Evolutionary conservation across 2,888 invertebrate genomes (phyloP), one percentile per base, ranked within the genome.

Genomic region (Drosophila pseudotakahashii): DNA sequence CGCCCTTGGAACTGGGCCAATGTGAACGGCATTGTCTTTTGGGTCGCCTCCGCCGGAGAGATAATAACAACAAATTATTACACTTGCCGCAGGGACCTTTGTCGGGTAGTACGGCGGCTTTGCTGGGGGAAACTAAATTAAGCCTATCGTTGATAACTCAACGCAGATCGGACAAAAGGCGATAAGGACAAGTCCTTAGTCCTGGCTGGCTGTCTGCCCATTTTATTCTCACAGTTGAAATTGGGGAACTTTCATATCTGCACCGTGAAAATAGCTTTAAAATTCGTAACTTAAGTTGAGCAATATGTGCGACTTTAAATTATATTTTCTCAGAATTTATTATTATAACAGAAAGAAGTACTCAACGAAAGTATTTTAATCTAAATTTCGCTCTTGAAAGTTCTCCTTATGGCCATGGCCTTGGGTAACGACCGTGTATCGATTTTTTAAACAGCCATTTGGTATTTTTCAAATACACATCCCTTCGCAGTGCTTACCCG

Each of bases 1-100:
- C 51, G 47, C 13, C 57, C 77, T 78, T 73, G 78, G 79, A 81
- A 86, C 84, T 86, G 79, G 76, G 82, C 87, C 82, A 86, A 86
- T 79, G 73, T 53, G 68, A 62, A 70, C 32, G 67, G 54, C 74
- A 85, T 81, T 81, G 85, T 85, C 70, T 70, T 54, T 70, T 34
- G 72, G 50, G 44, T 55, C 57, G 44, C 67, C 67, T 41, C 61
- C 47, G 34, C 32, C 60, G 41, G 48, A 58, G 14, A 73, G 68
- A 73, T 74, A 73, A 73, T 68, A 73, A 61, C 74, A 73, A 61
- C 74, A 73, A 73, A 73, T 73, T 73, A 73, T 73, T 73, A 73
- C 73, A 73, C 73, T 73, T 67, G 73, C 73, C 73, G 37, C 53
- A 64, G 71, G 73, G 63, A 52, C 42, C 39, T 3, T 16, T 2